Evolutionary conservation across 2,888 invertebrate species (phyloP), one percentile per base, ranked within the genome.

Genomic region (Mimumesa dahlbomi): DNA sequence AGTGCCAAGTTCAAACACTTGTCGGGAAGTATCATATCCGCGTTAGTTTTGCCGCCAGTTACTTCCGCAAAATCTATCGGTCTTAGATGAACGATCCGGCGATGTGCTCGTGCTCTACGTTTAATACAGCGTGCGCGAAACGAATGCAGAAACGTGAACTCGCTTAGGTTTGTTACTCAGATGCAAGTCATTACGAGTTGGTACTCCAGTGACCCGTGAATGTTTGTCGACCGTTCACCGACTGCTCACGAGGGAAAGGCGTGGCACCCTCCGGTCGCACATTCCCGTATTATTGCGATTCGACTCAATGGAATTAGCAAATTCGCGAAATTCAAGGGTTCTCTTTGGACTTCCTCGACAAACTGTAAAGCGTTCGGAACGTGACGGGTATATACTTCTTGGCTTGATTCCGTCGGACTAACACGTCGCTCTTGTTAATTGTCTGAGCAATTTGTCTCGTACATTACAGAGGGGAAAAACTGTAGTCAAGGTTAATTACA

Each of bases 141-240:
- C 53, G 53, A 65, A 65, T 66, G 65, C 73, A 71, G 64, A 63
- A 81, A 77, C 70, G 71, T 56, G 68, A 49, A 48, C 31, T 18
- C 22, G 53, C 49, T 58, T 52, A 48, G 36, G 34, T 80, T 67
- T 50, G 78, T 72, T 80, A 50, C 62, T 70, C 53, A 53, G 69
- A 74, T 63, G 62, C 75, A 42, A 80, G 67, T 72, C 69, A 80
- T 80, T 79, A 69, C 84, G 72, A 75, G 75, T 78, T 67, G 76
- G 82, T 85, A 86, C 83, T 84, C 85, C 83, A 82, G 85, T 88
- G 88, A 88, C 88, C 88, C 84, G 87, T 86, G 87, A 88, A 87
- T 84, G 87, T 86, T 86, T 82, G 83, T 82, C 84, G 85, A 84
- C 82, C 85, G 82, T 87, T 87, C 87, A 87, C 87, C 82, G 77